These are phyloP conservation scores for Scolanthus callimorphus DNA, from an alignment of 92 coral and sea anemone genomes.

Conservation along the genomic window DNA sequence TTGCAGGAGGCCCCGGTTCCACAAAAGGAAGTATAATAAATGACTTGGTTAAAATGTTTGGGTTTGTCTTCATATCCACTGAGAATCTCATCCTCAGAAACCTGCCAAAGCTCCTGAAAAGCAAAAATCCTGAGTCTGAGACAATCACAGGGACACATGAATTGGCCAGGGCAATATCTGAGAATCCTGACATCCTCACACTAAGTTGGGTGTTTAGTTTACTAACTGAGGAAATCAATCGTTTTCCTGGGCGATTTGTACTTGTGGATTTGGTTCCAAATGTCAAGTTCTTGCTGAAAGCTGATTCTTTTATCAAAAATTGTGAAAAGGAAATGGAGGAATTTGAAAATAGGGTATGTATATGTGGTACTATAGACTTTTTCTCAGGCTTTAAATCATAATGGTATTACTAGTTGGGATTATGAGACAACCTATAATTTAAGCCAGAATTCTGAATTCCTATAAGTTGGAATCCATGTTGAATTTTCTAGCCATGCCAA, in stretches of 20 bases:
- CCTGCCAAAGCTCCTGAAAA: constrained; percentile 42
- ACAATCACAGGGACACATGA: constrained; percentile 51
- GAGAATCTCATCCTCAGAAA: constrained; percentile 66
- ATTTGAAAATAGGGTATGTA: constrained; percentile 70
- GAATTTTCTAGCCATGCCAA: too few relatives aligned
- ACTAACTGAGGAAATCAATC: constrained; percentile 55
- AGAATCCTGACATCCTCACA: constrained; percentile 51
- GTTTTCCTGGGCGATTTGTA: constrained; percentile 53
- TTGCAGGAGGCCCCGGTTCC: constrained; percentile 87
- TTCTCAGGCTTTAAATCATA: background rate
- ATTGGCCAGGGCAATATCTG: constrained; percentile 40
- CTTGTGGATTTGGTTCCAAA: constrained; percentile 81
- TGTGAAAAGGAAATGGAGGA: constrained; percentile 76
- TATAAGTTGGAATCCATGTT: too few relatives aligned
- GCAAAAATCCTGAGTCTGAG: constrained; percentile 4
- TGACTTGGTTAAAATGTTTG: constrained; percentile 74
- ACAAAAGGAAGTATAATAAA: constrained; percentile 74
- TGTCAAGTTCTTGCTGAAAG: constrained; percentile 72
- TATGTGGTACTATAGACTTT: background rate
- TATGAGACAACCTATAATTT: too few relatives aligned
- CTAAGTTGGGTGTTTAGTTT: constrained; percentile 69
- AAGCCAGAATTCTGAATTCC: too few relatives aligned
- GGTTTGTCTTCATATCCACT: constrained; percentile 80
- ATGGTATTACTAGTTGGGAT: too few relatives aligned
- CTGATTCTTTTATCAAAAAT: constrained; percentile 62